Evolutionary conservation across 2,888 invertebrate genomes (phyloP), one percentile per base, ranked within the genome.

Genomic region (Noctua fimbriata): DNA sequence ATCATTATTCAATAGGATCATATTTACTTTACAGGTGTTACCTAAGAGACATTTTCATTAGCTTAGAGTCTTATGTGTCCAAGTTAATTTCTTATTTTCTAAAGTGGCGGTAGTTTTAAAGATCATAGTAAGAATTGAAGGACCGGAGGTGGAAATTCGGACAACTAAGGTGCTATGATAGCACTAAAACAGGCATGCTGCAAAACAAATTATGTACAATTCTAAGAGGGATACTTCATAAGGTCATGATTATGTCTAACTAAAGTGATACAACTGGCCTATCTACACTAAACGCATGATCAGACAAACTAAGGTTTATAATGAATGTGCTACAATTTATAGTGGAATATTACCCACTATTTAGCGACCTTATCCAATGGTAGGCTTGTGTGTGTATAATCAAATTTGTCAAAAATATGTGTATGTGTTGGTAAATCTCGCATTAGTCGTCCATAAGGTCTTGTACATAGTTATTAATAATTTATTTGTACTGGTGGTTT

Each of bases 21-120:
- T 86, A 67, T 76, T 84, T 84, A 80, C 77, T 76, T 82, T 78
- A 76, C 84, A 88, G 86, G 78, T 87, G 58, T 87, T 69, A 78
- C 74, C 73, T 79, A 82, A 82, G 78, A 82, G 76, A 84, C 81
- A 80, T 85, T 83, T 84, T 81, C 67, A 73, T 74, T 87, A 85
- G 77, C 60, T 80, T 76, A 69, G 49, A 76, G 76, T 74, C 58
- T 41, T 72, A 74, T 78, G 71, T 76, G 66, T 82, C 78, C 47
- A 73, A 77, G 67, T 80, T 75, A 28, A 77, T 60, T 79, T 77
- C 74, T 77, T 41, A 65, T 78, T 78, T 78, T 73, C 44, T 44
- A 66, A 76, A 77, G 60, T 58, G 49, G 49, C 71, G 58, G 69
- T 79, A 69, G 58, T 60, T 73, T 70, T 72, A 77, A 72, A 60